These are phyloP conservation scores for Limnodromus scolopaceus DNA, from an alignment of 2,797 vertebrate species.

Conservation along the genomic window DNA sequence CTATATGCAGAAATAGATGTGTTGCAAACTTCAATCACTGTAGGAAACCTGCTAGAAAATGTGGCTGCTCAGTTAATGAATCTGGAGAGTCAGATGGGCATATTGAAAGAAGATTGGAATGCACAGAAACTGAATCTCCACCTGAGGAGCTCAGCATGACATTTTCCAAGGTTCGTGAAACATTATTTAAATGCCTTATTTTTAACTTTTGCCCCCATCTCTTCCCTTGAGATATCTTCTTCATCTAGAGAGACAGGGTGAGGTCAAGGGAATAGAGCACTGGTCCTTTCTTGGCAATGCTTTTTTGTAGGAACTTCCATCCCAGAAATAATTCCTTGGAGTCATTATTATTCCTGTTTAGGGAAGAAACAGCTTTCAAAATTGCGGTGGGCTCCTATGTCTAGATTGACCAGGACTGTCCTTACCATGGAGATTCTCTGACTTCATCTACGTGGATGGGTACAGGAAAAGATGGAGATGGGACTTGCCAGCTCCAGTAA, in stretches of 20 bases:
- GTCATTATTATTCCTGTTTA: background rate
- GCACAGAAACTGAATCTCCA: slow-evolving; percentile 39
- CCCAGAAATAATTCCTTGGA: background rate
- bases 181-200: background rate
- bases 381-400: background rate
- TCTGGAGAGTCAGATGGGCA: slow-evolving; percentile 67
- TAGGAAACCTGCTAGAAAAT: slow-evolving; percentile 69
- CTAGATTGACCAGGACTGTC: background rate
- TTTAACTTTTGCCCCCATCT: background rate
- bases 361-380: background rate
- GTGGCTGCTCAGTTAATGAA: slow-evolving; percentile 74
- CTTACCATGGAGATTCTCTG: background rate
- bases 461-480: background rate
- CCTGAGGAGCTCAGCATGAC: background rate
- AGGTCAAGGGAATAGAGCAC: background rate
- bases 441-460: background rate
- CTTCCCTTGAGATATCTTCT: background rate
- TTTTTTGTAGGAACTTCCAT: background rate
- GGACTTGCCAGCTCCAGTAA: background rate
- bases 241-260: background rate
- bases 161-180: background rate
- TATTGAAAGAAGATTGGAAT: slow-evolving; percentile 8
- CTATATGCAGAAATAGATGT: slow-evolving; percentile 69
- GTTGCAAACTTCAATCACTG: slow-evolving; percentile 69
- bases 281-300: background rate